A percentile compares a stretch with the other conserved stretches of the same genome.
These are phyloP conservation scores for Oreamnos americanus DNA, from an alignment of 2,113 vertebrate genomes.

Conservation along the genomic window DNA sequence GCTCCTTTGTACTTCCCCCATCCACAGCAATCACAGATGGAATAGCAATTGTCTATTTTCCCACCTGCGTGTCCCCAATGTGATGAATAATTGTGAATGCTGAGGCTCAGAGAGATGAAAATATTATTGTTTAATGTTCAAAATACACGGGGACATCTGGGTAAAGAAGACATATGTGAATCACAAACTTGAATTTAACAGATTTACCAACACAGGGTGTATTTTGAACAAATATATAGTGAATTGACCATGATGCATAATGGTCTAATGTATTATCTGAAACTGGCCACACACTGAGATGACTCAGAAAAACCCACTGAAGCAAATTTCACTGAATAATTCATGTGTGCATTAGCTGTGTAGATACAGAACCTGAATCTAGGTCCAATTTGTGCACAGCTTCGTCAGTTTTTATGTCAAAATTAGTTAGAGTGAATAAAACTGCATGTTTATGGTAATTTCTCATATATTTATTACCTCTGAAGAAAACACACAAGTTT, in stretches of 20 bases:
- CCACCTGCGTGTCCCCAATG: background rate
- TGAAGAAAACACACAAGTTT: background rate
- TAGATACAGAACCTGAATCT: background rate
- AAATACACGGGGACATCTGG: background rate
- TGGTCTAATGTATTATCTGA: conserved; percentile 31
- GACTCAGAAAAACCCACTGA: conserved; percentile 24
- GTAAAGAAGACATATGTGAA: background rate
- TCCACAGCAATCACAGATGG: background rate
- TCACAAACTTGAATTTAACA: background rate
- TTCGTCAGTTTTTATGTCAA: conserved; percentile 47
- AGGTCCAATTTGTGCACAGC: background rate
- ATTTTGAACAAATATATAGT: background rate
- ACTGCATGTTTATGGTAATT: conserved; percentile 40
- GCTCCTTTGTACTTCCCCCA: background rate
- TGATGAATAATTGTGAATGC: background rate
- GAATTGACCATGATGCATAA: background rate
- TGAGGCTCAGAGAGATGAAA: background rate
- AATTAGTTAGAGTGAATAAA: background rate
- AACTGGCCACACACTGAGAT: conserved; percentile 28
- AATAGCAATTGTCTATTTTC: background rate
- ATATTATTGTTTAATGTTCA: background rate
- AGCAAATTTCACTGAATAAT: conserved; percentile 62
- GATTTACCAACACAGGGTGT: background rate
- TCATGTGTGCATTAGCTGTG: conserved; percentile 44
- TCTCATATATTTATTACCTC: conserved; percentile 29